Conservation (phyloP, 2,113 vertebrate genomes). For the Esox niger region DNA sequence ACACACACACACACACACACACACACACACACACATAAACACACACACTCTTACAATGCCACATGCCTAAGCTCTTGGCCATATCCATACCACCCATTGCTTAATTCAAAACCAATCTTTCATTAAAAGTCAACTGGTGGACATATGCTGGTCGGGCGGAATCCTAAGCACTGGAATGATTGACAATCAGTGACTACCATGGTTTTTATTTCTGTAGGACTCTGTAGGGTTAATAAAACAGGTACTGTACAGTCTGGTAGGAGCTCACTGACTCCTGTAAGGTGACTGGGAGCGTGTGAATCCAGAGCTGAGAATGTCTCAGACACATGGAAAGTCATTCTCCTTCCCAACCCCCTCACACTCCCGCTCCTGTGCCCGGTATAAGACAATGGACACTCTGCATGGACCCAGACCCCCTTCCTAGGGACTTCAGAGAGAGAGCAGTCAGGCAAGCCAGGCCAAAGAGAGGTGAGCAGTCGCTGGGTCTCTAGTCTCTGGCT, state of each 20-base stretch:
- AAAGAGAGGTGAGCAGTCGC: conserved; percentile 16
- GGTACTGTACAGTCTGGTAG: not conserved
- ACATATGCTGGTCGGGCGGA: not conserved
- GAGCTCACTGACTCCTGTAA: not conserved
- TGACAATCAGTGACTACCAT: not conserved
- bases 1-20: too few relatives aligned
- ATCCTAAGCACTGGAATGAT: not conserved
- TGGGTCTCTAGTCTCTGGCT: conserved; percentile 44
- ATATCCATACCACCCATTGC: too few relatives aligned
- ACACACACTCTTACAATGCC: too few relatives aligned
- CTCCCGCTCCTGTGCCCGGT: not conserved
- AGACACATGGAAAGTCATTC: conserved; percentile 11
- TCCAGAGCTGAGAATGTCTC: not conserved
- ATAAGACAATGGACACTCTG: not conserved
- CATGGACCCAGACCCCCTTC: not conserved
- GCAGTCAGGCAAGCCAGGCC: too few relatives aligned
- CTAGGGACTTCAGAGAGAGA: too few relatives aligned
- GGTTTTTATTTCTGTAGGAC: too few relatives aligned
- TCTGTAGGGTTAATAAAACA: too few relatives aligned
- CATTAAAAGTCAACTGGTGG: too few relatives aligned
- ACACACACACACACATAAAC: too few relatives aligned
- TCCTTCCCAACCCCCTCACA: not conserved
- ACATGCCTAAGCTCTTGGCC: too few relatives aligned
- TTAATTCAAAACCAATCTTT: too few relatives aligned
- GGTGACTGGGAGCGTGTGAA: conserved; percentile 3